Percentiles rank a stretch among this genome's conserved stretches.
These are phyloP conservation scores for Adelosebastes latens DNA, from an alignment of 2,797 vertebrate genomes.

Conservation along the genomic window DNA sequence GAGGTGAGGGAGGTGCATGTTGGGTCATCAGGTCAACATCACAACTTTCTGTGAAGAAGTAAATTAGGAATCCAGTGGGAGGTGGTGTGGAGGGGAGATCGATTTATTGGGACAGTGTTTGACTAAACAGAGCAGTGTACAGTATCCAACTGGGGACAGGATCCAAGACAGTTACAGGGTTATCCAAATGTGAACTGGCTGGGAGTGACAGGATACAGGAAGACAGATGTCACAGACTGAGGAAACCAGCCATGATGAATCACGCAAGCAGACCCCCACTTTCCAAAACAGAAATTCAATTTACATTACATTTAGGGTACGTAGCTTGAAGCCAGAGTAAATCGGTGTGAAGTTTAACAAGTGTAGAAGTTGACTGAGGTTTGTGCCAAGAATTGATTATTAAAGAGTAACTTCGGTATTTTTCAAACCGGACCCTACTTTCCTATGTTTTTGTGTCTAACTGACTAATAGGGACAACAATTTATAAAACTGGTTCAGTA, in stretches of 20 bases:
- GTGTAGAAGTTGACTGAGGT: neutral
- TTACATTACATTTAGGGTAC: neutral
- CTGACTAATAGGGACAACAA: no score
- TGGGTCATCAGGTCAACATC: slow-evolving; percentile 18
- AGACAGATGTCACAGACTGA: slow-evolving; percentile 65
- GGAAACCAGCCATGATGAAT: slow-evolving; percentile 65
- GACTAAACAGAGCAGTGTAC: slow-evolving; percentile 22
- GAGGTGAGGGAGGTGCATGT: slow-evolving; percentile 2
- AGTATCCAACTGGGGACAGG: slow-evolving; percentile 20
- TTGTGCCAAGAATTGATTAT: neutral
- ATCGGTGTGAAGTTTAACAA: neutral
- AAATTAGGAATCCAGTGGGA: neutral
- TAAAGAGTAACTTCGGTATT: neutral
- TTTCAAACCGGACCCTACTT: no score
- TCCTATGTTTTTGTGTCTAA: no score
- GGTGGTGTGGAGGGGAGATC: neutral
- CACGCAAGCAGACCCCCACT: slow-evolving; percentile 19
- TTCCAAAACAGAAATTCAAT: slow-evolving; percentile 50
- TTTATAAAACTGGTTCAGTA: no score
- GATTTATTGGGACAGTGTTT: slow-evolving; percentile 21
- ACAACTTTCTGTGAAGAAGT: slow-evolving; percentile 8
- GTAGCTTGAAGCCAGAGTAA: neutral
- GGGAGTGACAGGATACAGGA: slow-evolving; percentile 76
- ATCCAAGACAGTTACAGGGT: slow-evolving; percentile 26
- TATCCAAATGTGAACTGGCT: slow-evolving; percentile 43